Evolutionary conservation across 2,113 vertebrate genomes (phyloP).

Genomic region (Bubalus kerabau): DNA sequence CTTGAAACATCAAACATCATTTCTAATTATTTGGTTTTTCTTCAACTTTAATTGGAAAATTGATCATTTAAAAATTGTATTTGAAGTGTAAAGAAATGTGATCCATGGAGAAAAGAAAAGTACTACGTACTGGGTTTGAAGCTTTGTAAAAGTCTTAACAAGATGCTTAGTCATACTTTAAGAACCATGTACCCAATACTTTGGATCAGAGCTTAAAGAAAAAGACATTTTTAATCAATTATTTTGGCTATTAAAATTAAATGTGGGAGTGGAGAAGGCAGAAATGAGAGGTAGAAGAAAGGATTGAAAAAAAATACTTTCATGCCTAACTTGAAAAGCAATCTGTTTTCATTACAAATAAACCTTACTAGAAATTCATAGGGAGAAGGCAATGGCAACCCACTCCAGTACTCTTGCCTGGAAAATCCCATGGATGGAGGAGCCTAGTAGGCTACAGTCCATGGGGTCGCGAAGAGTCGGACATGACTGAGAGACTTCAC

Average conservation of each 20-base stretch:
- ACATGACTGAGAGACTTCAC: neutral
- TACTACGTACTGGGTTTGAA: neutral
- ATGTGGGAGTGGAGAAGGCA: neutral
- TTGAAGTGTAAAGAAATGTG: conserved; percentile 44
- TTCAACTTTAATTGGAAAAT: conserved; percentile 59
- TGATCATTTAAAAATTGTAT: conserved; percentile 22
- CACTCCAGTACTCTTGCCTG: neutral
- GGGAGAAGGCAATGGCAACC: neutral
- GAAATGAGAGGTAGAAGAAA: neutral
- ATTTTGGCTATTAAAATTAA: neutral
- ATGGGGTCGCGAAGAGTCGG: rapidly evolving
- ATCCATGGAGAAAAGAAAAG: neutral
- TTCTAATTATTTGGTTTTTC: conserved; percentile 44
- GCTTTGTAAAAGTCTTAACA: neutral
- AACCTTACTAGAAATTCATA: neutral
- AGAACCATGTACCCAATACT: neutral
- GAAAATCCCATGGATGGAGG: neutral
- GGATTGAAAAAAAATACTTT: neutral
- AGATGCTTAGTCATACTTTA: neutral
- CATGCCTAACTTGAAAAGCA: neutral
- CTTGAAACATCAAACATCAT: conserved; percentile 55
- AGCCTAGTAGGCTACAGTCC: neutral
- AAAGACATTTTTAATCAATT: neutral
- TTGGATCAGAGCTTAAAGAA: neutral
- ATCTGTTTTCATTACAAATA: neutral